phyloP scores from a whole-genome alignment of 2,888 invertebrate genomes.

The Eupithecia pulchellata region DNA sequence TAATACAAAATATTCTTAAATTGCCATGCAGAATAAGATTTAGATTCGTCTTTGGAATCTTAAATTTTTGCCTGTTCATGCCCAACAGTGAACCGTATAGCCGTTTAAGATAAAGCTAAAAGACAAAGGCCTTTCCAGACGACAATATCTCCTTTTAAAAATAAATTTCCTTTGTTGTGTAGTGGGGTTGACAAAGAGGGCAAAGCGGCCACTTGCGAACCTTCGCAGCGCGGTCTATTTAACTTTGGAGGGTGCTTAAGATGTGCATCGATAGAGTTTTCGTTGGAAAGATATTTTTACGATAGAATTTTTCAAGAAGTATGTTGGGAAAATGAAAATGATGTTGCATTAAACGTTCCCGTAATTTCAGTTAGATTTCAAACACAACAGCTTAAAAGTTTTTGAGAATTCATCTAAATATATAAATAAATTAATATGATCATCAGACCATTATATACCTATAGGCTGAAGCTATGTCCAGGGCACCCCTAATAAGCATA shows the following conservation, averaged over 20 bases:
- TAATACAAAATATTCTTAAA: too few relatives aligned
- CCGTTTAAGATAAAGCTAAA: neutral
- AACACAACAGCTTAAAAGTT: too few relatives aligned
- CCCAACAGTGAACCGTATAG: neutral
- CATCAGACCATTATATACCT: too few relatives aligned
- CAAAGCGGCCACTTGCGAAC: conserved; percentile 52
- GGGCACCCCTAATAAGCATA: too few relatives aligned
- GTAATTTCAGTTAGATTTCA: too few relatives aligned
- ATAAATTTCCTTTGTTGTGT: conserved; percentile 62
- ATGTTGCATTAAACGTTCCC: too few relatives aligned
- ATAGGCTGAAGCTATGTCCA: too few relatives aligned
- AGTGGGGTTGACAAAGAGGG: conserved; percentile 56
- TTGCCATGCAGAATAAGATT: too few relatives aligned
- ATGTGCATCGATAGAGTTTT: conserved; percentile 14
- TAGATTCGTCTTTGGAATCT: too few relatives aligned
- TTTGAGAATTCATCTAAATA: too few relatives aligned
- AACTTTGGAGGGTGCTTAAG: conserved; percentile 53
- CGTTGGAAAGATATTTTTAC: neutral
- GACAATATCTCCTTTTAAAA: conserved; percentile 50
- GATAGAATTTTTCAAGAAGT: neutral
- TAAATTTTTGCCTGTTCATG: neutral
- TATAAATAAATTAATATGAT: too few relatives aligned
- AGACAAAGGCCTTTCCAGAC: conserved; percentile 8
- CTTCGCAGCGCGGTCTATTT: neutral
- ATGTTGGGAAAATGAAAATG: neutral